Conservation (phyloP, 2,113 vertebrate genomes). For the Hyperopisus bebe region DNA sequence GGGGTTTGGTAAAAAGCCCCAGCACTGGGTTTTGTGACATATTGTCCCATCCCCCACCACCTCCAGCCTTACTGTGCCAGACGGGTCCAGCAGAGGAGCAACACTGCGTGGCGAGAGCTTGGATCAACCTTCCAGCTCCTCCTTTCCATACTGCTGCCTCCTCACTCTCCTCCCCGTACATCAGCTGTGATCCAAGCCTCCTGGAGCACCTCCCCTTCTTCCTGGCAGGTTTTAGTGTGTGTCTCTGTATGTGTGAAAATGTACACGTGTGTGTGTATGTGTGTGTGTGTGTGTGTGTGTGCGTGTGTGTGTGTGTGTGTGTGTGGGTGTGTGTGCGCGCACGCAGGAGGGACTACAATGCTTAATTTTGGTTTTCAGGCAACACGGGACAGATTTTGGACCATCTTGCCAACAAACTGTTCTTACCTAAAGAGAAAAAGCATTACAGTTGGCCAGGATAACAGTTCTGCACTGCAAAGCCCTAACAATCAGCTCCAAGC, state of each 20-base stretch:
- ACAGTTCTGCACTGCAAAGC: background rate
- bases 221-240: background rate
- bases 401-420: background rate
- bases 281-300: background rate
- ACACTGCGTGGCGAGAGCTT: background rate
- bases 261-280: background rate
- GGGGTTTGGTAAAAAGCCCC: background rate
- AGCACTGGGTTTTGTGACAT: background rate
- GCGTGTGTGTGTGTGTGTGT: slow-evolving; percentile 22
- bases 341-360: background rate
- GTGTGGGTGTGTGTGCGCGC: no score
- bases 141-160: background rate
- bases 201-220: background rate
- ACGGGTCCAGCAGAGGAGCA: background rate
- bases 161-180: background rate
- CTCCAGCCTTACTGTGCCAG: background rate
- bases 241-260: background rate
- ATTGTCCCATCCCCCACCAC: background rate
- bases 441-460: background rate
- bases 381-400: background rate
- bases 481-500: background rate
- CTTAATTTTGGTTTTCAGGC: background rate
- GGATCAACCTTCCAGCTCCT: background rate
- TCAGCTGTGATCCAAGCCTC: background rate
- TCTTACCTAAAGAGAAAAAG: background rate